Evolutionary conservation across 2,888 invertebrate genomes (phyloP).

Genomic region (Gibbula magus): DNA sequence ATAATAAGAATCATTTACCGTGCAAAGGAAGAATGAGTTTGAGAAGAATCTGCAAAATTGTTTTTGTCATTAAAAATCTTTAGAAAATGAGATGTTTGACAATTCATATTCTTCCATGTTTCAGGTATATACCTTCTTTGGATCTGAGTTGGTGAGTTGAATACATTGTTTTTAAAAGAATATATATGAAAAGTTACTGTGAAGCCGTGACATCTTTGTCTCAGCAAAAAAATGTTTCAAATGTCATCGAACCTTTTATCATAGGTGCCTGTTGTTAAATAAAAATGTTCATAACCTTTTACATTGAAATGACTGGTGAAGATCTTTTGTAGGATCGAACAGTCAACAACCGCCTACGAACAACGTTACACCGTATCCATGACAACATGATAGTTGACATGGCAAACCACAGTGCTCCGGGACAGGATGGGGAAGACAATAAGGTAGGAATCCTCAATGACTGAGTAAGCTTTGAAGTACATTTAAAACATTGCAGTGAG

Average conservation of each 20-base stretch:
- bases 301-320: too few relatives aligned
- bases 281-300: too few relatives aligned
- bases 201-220: too few relatives aligned
- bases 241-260: too few relatives aligned
- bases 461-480: too few relatives aligned
- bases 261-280: too few relatives aligned
- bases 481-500: neutral
- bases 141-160: conserved; percentile 76
- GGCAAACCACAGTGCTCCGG: conserved; percentile 33
- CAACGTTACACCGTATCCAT: conserved; percentile 85
- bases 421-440: conserved; percentile 29
- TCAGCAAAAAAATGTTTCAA: too few relatives aligned
- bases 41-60: neutral
- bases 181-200: too few relatives aligned
- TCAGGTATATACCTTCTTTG: conserved; percentile 86
- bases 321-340: conserved; percentile 61
- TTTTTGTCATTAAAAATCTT: neutral
- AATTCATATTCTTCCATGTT: conserved; percentile 42
- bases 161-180: neutral
- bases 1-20: neutral
- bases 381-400: conserved; percentile 81
- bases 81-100: neutral
- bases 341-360: conserved; percentile 83
- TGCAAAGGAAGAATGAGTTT: too few relatives aligned
- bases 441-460: too few relatives aligned